Evolutionary conservation across 2,888 invertebrate genomes (phyloP), one percentile per base, ranked within the genome.

Genomic region (Napeogenes sylphis): DNA sequence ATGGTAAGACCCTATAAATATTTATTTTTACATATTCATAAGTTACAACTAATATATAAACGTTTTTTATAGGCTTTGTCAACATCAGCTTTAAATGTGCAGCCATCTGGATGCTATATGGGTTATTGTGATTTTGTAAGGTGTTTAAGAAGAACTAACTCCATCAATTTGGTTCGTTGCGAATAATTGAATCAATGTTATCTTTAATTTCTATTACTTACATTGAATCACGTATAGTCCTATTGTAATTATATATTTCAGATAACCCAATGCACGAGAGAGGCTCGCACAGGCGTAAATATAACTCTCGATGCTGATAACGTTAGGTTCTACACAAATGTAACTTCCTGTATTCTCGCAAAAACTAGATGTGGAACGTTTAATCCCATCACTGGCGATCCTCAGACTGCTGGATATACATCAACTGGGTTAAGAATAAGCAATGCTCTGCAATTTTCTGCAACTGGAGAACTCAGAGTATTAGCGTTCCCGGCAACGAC

Each of bases 361-460:
- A 92, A 91, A 73, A 82, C 93, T 2, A 88, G 94, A 60, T 94
- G 94, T 80, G 89, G 92, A 56, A 81, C 86, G 2, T 92, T 87
- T 74, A 94, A 94, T 77, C 93, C 94, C 3, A 93, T 94, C 61
- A 93, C 93, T 1, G 94, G 94, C 13, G 92, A 92, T 63, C 80
- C 91, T 3, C 93, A 93, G 80, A 87, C 91, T 46, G 91, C 91
- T 38, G 87, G 87, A 4, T 84, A 90, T 61, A 82, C 89, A 60
- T 79, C 78, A 55, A 72, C 82, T 61, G 84, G 84, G 63, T 75
- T 75, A 58, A 78, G 80, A 77, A 73, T 91, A 51, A 91, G 90
- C 68, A 93, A 93, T 74, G 86, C 93, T 46, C 78, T 93, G 47
- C 93, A 93, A 74, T 85, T 93, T 73, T 87, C 92, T 35, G 82